Evolutionary conservation across 2,113 vertebrate genomes (phyloP), one percentile per base, ranked within the genome.

Genomic region (Sarotherodon lohbergeri): DNA sequence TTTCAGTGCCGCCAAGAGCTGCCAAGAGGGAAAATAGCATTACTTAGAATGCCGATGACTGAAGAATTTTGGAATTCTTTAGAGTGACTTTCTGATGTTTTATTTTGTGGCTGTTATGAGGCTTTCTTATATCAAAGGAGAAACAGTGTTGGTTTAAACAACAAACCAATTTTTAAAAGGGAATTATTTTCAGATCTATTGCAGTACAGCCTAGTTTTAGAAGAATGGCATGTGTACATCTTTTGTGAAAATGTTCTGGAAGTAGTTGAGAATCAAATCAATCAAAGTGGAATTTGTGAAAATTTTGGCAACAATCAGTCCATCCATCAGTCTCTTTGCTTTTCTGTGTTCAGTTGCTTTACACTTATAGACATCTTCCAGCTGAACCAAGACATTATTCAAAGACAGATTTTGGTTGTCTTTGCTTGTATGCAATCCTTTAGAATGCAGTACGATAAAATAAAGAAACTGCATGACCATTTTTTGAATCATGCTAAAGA

Each of bases 1-100:
- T 94, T 93, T 89, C 89, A 89, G 84, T 7, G 4, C 87, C 59
- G 71, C 81, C 83, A 55, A 80, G 85, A 93, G 88, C 63, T 86
- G 88, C 86, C 89, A 90, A 61, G 78, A 56, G 86, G 87, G 85
- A 91, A 91, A 93, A 89, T 34, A 86, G 85, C 34, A 29, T 34
- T 73, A 59, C 89, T 90, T 80, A 83, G 80, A 27, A 16, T 79
- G 24, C 17, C 81, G 46, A 32, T 48, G 84, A 86, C 66, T 85
- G 59, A 89, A 82, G 55, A 63, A 80, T 84, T 82, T 83, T 55
- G 59, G 9, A 86, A 71, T 34, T 89, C 78, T 50, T 63, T 39
- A 3, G 43, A 63, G 6, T 34, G 59, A 76, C 84, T 80, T 73
- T 7, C 10, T 78, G 36, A 85, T 55, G 19, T 46, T 48, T 29